These are phyloP conservation scores for Zapus hudsonius DNA, from an alignment of 2,113 vertebrate genomes.

Conservation along the genomic window DNA sequence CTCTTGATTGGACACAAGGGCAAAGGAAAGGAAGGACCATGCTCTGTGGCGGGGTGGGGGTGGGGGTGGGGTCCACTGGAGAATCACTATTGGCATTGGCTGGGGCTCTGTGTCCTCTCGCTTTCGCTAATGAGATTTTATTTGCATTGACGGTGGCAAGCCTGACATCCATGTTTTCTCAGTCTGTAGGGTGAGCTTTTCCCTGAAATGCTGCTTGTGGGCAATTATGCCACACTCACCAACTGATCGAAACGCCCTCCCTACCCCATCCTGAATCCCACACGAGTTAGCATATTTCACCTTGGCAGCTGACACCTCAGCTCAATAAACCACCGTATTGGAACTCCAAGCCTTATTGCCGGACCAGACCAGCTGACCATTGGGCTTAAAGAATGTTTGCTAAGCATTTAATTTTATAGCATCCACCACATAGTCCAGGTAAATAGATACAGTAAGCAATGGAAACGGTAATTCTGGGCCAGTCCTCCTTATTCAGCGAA, in stretches of 20 bases:
- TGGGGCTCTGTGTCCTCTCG: neutral
- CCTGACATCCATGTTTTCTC: neutral
- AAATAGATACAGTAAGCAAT: slow-evolving; percentile 53
- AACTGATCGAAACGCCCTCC: neutral
- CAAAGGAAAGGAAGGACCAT: neutral
- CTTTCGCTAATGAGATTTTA: neutral
- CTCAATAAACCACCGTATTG: slow-evolving; percentile 31
- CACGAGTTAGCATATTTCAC: slow-evolving; percentile 64
- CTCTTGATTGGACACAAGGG: neutral
- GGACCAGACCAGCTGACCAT: slow-evolving; percentile 62
- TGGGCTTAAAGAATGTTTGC: slow-evolving; percentile 58
- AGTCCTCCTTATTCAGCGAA: neutral
- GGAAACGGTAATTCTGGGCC: slow-evolving; percentile 56
- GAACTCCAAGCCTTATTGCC: slow-evolving; percentile 71
- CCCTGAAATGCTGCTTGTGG: slow-evolving; percentile 47
- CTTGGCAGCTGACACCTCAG: slow-evolving; percentile 64
- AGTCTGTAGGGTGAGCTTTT: slow-evolving; percentile 21
- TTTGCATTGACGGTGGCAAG: neutral
- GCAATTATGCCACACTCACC: slow-evolving; percentile 43
- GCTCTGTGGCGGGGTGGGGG: too few species aligned
- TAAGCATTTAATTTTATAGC: slow-evolving; percentile 70
- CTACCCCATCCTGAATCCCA: slow-evolving; percentile 46
- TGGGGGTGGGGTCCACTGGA: neutral
- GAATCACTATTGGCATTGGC: neutral
- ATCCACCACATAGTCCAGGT: slow-evolving; percentile 23